Evolutionary conservation across 1,140 invertebrate species (phyloP).

Genomic region (Leptinotarsa defecta): DNA sequence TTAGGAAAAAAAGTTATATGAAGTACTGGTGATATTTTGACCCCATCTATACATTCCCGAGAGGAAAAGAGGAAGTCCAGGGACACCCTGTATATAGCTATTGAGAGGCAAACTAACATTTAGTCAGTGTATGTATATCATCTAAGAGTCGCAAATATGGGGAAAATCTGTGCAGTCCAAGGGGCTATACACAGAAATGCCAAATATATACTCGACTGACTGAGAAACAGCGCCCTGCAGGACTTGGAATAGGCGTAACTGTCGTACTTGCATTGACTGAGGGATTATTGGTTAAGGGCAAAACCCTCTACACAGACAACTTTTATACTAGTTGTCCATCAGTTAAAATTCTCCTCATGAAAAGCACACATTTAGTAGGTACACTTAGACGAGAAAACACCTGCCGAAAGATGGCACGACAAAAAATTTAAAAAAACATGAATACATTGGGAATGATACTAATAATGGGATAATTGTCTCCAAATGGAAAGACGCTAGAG

Average conservation of each 20-base stretch:
- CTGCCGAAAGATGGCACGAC: slow-evolving; percentile 51
- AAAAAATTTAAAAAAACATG: slow-evolving; percentile 42
- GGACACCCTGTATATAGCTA: no score
- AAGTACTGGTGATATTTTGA: no score
- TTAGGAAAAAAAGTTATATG: no score
- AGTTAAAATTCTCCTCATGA: slow-evolving; percentile 51
- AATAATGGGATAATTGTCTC: slow-evolving; percentile 54
- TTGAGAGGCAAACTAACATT: slow-evolving; percentile 26
- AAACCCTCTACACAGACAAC: slow-evolving; percentile 39
- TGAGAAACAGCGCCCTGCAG: slow-evolving; percentile 14
- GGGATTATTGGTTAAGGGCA: slow-evolving; percentile 23
- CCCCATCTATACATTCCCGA: no score
- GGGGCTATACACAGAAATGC: slow-evolving; percentile 49
- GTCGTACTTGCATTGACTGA: slow-evolving; percentile 13
- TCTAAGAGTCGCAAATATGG: slow-evolving; percentile 35
- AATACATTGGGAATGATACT: slow-evolving; percentile 44
- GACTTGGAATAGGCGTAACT: not conserved
- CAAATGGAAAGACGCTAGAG: slow-evolving; percentile 57
- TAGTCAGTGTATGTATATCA: slow-evolving; percentile 29
- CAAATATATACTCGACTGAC: slow-evolving; percentile 47
- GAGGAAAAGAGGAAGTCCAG: no score
- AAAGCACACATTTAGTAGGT: slow-evolving; percentile 57
- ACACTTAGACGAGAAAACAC: slow-evolving; percentile 53
- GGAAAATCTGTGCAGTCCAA: slow-evolving; percentile 37
- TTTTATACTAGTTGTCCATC: slow-evolving; percentile 53